Evolutionary conservation across 37 sponge, comb jelly and placozoan genomes (phyloP).

Genomic region (Eunapius fragilis): DNA sequence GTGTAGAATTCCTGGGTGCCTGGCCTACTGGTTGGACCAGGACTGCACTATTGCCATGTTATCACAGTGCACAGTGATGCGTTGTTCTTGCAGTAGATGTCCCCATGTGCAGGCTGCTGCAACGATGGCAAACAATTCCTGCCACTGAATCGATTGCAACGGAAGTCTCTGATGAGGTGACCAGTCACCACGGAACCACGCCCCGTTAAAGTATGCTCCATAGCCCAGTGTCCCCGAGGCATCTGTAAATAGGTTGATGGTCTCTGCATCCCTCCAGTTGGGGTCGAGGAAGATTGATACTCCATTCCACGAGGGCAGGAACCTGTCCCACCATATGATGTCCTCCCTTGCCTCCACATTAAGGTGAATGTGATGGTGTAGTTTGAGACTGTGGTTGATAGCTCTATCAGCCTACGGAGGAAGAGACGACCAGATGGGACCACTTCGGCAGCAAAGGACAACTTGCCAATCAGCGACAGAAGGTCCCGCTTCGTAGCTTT

Average conservation of each 20-base stretch:
- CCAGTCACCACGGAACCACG: conserved; percentile 44
- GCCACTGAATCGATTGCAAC: conserved; percentile 1
- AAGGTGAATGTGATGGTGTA: conserved; percentile 6
- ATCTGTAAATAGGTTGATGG: conserved; percentile 25
- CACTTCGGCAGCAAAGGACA: conserved; percentile 22
- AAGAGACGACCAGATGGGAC: conserved; percentile 22
- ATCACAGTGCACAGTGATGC: conserved; percentile 24
- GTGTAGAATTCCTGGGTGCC: neutral
- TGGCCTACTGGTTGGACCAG: neutral
- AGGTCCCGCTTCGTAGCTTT: conserved; percentile 13
- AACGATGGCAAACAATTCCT: conserved; percentile 24
- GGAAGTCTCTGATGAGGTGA: neutral
- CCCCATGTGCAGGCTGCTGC: conserved; percentile 23
- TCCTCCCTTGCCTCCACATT: neutral
- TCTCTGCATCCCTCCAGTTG: conserved; percentile 7
- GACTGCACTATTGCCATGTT: conserved; percentile 16
- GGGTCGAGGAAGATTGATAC: neutral
- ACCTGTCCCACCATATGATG: conserved; percentile 26
- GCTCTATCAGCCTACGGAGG: conserved; percentile 15
- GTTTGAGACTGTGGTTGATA: conserved; percentile 1
- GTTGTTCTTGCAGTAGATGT: neutral
- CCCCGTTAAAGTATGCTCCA: conserved; percentile 28
- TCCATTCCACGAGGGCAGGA: conserved; percentile 32
- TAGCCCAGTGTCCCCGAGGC: conserved; percentile 28
- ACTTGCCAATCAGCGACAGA: conserved; percentile 13